Evolutionary conservation across 2,888 invertebrate species (phyloP), one percentile per base, ranked within the genome.

Genomic region (Drosophila differens): DNA sequence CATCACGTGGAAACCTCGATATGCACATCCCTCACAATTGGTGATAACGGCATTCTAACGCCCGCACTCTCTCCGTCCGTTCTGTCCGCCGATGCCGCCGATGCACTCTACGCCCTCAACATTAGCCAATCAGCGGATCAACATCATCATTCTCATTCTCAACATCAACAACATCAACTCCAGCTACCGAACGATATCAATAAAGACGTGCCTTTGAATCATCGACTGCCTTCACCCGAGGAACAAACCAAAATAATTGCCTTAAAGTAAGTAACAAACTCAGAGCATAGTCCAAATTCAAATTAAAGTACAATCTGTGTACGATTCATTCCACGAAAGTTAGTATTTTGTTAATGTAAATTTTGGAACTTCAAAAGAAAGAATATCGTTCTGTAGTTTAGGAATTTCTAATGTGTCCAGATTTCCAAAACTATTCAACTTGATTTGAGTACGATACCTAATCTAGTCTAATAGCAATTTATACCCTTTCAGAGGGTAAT

Each of bases 141-240:
- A 19, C 79, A 79, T 47, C 70, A 85, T 52, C 78, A 79, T 35
- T 73, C 68, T 22, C 65, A 73, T 28, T 80, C 76, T 52, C 71
- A 69, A 39, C 70, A 68, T 41, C 87, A 85, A 54, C 89, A 69
- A 44, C 70, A 68, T 41, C 88, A 85, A 54, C 89, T 91, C 68
- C 87, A 91, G 73, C 83, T 93, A 83, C 90, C 93, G 82, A 93
- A 92, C 84, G 93, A 93, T 86, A 92, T 93, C 85, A 93, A 92
- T 89, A 93, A 93, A 92, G 92, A 93, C 82, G 94, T 94, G 92
- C 96, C 96, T 82, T 95, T 97, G 85, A 97, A 97, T 94, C 97
- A 97, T 94, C 95, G 97, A 93, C 94, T 97, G 90, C 97, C 97
- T 57, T 97, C 97, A 81, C 97, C 97, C 44, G 97, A 97, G 93